Base-by-base conservation (phyloP, 2,113 vertebrate species). In the Lota lota region DNA sequence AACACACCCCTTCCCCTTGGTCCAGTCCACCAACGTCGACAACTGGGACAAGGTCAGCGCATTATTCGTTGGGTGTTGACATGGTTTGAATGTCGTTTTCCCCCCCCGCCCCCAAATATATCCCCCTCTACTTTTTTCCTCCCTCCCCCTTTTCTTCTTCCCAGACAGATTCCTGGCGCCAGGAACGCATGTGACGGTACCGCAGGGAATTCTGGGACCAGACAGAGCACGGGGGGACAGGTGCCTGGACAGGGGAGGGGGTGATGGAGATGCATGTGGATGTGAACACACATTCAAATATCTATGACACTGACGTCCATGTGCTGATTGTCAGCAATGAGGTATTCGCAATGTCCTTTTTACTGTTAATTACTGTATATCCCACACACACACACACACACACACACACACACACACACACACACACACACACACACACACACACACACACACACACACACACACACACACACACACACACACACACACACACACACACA, bases 121-220 rank as follows among this genome's bases (percentile, higher is more conserved):
- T 51, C 53, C 1, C 56, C 66, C 68, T 40, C 47, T 1, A 19
- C 12, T 17, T 63, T 63, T 53, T 64, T 28, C 36, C 72, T 18
- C 0, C 57, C 2, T 64, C 40, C 2, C 40, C 8, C 8, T 14
- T 20, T 4, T 5, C 4, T 17, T 63, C 66, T 58, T 64, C 33
- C 36, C 63, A 63, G 79, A 82, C 77, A 80, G 77, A 77, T 75
- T 80, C 73, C 72, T 88, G 82, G 85, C 79, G 69, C 7, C 40
- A 61, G 63, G 50, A 58, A 22, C 18, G 64, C 2, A 0, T 18
- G 20, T n/a, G 57, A 54, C 5, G 56, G 21, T 81, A 75, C 36
- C 1, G 28, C 50, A 22, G 50, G 68, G 70, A 67, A 76, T 60
- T 18, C 24, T 33, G 19, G 19, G 67, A 78, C 63, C 60, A 67